These are phyloP conservation scores for Lithophane leautieri DNA, from an alignment of 2,888 invertebrate species.

Conservation along the genomic window DNA sequence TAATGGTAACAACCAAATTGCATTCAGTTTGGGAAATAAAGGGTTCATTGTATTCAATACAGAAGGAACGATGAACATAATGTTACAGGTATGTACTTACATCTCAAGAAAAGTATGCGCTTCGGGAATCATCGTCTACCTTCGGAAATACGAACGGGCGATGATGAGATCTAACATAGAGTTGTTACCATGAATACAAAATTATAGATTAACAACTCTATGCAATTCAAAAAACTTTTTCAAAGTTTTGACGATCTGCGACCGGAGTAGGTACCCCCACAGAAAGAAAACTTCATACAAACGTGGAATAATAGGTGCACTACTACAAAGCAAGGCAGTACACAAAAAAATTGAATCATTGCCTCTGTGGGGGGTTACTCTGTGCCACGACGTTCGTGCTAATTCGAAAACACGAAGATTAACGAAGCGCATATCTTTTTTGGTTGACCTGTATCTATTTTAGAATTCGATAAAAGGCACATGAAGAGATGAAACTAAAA, in stretches of 20 bases:
- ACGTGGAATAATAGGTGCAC: no score
- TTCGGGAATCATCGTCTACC: neutral
- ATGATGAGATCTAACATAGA: neutral
- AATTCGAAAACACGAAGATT: no score
- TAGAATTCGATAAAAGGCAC: neutral
- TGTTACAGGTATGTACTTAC: slow-evolving; percentile 85
- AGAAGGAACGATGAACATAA: slow-evolving; percentile 90
- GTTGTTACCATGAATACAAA: neutral
- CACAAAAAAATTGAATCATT: neutral
- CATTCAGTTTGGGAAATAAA: slow-evolving; percentile 93
- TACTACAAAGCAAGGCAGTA: no score
- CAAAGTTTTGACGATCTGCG: neutral
- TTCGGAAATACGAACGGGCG: neutral
- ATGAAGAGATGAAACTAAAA: neutral
- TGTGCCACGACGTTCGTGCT: neutral
- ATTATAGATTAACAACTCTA: neutral
- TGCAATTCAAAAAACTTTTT: neutral
- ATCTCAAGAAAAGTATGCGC: neutral
- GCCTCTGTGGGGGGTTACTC: neutral
- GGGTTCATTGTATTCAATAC: slow-evolving; percentile 94
- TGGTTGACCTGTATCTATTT: neutral
- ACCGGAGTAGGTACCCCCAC: neutral
- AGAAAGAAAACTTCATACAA: no score
- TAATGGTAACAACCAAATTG: slow-evolving; percentile 94
- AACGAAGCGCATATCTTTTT: neutral